phyloP scores from a whole-genome alignment of 2,888 invertebrate genomes.

The Biston betularia region DNA sequence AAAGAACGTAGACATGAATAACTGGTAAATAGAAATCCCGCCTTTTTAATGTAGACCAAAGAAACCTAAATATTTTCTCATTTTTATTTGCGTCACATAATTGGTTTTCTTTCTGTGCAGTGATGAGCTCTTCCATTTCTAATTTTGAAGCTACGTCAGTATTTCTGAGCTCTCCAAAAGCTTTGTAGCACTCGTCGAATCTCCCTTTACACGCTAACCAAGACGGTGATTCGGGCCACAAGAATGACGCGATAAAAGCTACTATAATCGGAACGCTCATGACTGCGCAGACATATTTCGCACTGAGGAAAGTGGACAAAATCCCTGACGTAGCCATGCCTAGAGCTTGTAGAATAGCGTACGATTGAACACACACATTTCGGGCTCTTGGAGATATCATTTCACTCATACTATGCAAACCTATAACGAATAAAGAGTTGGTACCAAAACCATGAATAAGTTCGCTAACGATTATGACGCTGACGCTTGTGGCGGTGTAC shows the following conservation, averaged over 20 bases:
- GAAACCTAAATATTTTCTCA: too few species aligned
- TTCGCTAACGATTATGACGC: conserved; percentile 13
- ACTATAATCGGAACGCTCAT: neutral
- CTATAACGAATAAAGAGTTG: neutral
- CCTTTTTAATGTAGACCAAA: too few species aligned
- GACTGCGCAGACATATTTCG: conserved; percentile 20
- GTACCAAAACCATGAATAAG: conserved; percentile 13
- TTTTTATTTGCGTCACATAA: too few species aligned
- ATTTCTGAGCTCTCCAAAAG: conserved; percentile 19
- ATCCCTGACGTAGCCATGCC: conserved; percentile 3
- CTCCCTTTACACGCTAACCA: conserved; percentile 13
- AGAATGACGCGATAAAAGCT: too few species aligned
- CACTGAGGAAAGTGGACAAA: conserved; percentile 1
- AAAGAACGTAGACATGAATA: too few species aligned
- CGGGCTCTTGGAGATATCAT: conserved; percentile 17
- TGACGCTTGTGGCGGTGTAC: conserved; percentile 4
- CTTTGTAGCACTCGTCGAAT: neutral
- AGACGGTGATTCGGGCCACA: conserved; percentile 5
- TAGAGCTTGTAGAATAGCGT: neutral
- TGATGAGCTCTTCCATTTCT: conserved; percentile 5
- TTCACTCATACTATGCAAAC: conserved; percentile 10
- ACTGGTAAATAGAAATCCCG: too few species aligned
- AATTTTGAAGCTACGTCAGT: neutral
- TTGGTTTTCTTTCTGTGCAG: neutral
- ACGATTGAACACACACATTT: conserved; percentile 2